phyloP scores from a whole-genome alignment of 2,888 invertebrate species.

The Melangyna quadrimaculata region DNA sequence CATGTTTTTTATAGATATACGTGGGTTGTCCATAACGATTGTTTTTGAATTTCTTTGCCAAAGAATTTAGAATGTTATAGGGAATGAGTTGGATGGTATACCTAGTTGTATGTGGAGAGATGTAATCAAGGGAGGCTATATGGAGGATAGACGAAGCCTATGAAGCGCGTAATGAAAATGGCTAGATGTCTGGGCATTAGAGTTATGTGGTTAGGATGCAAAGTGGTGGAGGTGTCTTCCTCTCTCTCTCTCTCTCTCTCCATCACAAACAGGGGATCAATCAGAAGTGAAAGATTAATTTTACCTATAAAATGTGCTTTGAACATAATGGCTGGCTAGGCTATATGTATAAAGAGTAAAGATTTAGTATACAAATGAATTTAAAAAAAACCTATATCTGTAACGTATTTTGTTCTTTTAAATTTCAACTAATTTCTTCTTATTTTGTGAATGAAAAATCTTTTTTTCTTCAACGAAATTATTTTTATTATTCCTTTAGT shows the following conservation, averaged over 20 bases:
- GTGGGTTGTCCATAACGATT: slow-evolving; percentile 64
- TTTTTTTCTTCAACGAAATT: too few species aligned
- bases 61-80: slow-evolving; percentile 33
- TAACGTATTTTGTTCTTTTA: too few species aligned
- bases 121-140: slow-evolving; percentile 34
- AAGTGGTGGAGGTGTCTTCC: background rate
- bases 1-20: slow-evolving; percentile 29
- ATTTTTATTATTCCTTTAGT: too few species aligned
- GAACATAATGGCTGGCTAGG: background rate
- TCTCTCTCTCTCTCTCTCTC: background rate
- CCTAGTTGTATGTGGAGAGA: slow-evolving; percentile 17
- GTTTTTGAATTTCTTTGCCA: slow-evolving; percentile 64
- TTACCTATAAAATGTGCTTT: slow-evolving; percentile 19
- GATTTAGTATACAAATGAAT: background rate
- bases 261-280: slow-evolving; percentile 38
- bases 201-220: slow-evolving; percentile 46
- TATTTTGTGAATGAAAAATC: too few species aligned
- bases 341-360: background rate
- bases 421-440: too few species aligned
- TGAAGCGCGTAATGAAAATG: slow-evolving; percentile 71
- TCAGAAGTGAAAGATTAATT: slow-evolving; percentile 59
- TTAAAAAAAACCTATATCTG: too few species aligned
- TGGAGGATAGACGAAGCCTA: slow-evolving; percentile 57
- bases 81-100: slow-evolving; percentile 21
- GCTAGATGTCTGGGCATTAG: slow-evolving; percentile 59